These are phyloP conservation scores for Cichladusa arquata DNA, from an alignment of 2,113 vertebrate species.

Conservation along the genomic window DNA sequence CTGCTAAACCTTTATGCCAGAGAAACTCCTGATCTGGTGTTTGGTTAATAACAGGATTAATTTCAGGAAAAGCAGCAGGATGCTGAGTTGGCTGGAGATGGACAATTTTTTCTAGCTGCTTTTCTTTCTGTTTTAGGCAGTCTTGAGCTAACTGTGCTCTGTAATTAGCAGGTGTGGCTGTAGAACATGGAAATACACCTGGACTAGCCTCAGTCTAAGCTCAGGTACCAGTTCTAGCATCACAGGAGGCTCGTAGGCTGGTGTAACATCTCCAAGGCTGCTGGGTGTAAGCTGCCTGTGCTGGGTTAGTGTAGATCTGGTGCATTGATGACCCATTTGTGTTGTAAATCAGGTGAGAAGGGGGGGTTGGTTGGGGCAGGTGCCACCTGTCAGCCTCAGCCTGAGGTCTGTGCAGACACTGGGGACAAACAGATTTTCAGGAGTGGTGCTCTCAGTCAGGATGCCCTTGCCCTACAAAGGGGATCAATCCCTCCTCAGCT, in stretches of 20 bases:
- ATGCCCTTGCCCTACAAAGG: background rate
- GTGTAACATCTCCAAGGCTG: background rate
- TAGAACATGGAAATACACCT: background rate
- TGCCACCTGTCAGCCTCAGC: background rate
- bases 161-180: background rate
- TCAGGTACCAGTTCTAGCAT: background rate
- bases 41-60: background rate
- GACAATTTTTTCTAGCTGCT: background rate
- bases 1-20: background rate
- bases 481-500: background rate
- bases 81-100: background rate
- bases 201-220: background rate
- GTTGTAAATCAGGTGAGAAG: background rate
- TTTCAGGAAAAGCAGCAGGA: background rate
- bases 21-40: rapidly evolving
- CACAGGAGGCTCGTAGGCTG: background rate
- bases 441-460: rapidly evolving
- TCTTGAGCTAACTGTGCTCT: background rate
- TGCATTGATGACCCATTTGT: background rate
- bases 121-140: background rate
- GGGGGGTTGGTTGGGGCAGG: background rate
- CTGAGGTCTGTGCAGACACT: background rate
- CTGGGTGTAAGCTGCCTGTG: background rate
- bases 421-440: rapidly evolving
- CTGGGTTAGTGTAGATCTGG: rapidly evolving